Conservation (phyloP, 2,888 invertebrate species). For the Parascotia fuliginaria region DNA sequence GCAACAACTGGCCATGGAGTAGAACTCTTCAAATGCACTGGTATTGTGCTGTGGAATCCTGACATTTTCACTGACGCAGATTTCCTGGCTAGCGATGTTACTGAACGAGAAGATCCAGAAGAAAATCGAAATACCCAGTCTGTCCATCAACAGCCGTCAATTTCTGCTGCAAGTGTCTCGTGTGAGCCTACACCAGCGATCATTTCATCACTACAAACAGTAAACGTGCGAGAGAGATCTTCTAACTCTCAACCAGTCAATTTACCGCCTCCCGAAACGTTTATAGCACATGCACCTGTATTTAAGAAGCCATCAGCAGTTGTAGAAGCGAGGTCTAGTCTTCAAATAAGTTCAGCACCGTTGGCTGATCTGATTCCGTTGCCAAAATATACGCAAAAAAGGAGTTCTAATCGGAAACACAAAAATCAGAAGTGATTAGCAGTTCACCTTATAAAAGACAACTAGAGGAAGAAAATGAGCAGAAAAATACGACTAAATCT, state of each 20-base stretch:
- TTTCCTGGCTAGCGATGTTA: conserved; percentile 23
- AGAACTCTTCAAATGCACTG: conserved; percentile 2
- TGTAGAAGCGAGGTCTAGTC: neutral
- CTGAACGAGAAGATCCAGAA: conserved; percentile 5
- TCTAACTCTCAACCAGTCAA: neutral
- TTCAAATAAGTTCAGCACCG: neutral
- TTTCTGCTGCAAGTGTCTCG: too few relatives aligned
- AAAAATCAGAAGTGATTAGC: too few relatives aligned
- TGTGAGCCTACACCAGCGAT: too few relatives aligned
- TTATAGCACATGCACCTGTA: too few relatives aligned
- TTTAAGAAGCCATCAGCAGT: conserved; percentile 8
- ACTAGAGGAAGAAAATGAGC: too few relatives aligned
- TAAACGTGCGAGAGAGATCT: neutral
- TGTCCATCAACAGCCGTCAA: too few relatives aligned
- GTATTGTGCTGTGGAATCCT: conserved; percentile 20
- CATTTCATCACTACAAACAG: too few relatives aligned
- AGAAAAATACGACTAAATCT: too few relatives aligned
- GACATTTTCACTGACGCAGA: conserved; percentile 31
- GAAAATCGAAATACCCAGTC: neutral
- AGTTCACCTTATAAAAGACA: too few relatives aligned
- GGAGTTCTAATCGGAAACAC: neutral
- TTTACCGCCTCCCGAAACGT: conserved; percentile 6
- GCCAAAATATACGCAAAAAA: neutral
- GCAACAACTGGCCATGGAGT: neutral
- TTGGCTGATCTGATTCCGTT: too few relatives aligned